Conservation (phyloP, 2,113 vertebrate species). For the Peromyscus leucopus region DNA sequence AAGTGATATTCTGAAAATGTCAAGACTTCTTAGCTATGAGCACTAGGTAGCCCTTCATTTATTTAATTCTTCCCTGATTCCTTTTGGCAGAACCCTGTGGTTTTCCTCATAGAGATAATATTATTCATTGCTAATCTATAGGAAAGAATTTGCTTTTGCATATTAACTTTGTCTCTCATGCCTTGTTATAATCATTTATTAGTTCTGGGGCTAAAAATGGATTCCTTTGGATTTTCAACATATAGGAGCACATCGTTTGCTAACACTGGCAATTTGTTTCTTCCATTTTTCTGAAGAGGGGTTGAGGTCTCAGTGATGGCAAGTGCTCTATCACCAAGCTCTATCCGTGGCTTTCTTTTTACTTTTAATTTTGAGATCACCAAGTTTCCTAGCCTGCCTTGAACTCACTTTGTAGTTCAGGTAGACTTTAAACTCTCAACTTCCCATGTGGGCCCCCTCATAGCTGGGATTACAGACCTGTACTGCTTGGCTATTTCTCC, state of each 20-base stretch:
- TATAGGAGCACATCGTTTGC: background rate
- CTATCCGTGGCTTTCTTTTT: background rate
- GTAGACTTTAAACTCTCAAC: background rate
- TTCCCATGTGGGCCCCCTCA: background rate
- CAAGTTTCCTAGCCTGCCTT: background rate
- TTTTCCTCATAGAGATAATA: background rate
- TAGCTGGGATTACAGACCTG: background rate
- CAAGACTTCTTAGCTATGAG: background rate
- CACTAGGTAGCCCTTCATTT: background rate
- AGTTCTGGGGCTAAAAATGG: background rate
- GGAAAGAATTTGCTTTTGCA: background rate
- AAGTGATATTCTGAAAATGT: background rate
- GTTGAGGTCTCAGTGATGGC: no score
- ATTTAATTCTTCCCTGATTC: background rate
- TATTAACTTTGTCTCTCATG: background rate
- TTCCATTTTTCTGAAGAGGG: background rate
- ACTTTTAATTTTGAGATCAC: background rate
- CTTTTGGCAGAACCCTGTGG: background rate
- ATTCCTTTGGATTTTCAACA: background rate
- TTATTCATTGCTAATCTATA: background rate
- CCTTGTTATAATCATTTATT: background rate
- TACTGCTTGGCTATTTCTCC: background rate
- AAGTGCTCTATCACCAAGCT: background rate
- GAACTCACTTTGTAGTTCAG: background rate
- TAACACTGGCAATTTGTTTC: background rate